Evolutionary conservation across 2,888 invertebrate species (phyloP).

Genomic region (Meteorus cinctellus): DNA sequence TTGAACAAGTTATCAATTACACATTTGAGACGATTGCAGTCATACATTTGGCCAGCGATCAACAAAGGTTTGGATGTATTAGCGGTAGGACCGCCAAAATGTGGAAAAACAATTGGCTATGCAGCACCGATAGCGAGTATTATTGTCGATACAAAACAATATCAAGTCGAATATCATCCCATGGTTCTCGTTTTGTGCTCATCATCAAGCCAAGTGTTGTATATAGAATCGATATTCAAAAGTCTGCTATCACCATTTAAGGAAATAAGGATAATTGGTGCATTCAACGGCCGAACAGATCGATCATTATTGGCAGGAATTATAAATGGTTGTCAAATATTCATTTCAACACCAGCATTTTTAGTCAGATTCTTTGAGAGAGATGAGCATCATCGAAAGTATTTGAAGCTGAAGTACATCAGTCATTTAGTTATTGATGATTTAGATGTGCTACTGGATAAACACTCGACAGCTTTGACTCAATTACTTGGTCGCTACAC

Average conservation of each 20-base stretch:
- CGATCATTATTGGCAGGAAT: conserved; percentile 62
- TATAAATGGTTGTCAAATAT: conserved; percentile 80
- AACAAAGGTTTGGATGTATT: conserved; percentile 80
- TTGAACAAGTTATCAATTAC: conserved; percentile 70
- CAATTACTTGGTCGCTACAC: conserved; percentile 46
- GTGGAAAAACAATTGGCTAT: conserved; percentile 84
- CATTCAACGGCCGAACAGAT: conserved; percentile 62
- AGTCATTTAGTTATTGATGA: conserved; percentile 83
- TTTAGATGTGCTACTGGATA: conserved; percentile 78
- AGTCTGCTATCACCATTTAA: conserved; percentile 53
- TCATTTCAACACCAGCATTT: conserved; percentile 81
- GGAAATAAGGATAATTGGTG: conserved; percentile 58
- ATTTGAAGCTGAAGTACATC: conserved; percentile 78
- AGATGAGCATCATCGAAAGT: conserved; percentile 66
- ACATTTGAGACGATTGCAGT: conserved; percentile 77
- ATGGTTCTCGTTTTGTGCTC: conserved; percentile 80
- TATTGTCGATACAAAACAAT: conserved; percentile 66
- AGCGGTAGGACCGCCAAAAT: conserved; percentile 77
- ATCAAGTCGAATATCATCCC: conserved; percentile 75
- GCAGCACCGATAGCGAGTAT: conserved; percentile 80
- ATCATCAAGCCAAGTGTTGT: conserved; percentile 65
- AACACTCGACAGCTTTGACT: conserved; percentile 72
- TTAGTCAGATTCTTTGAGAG: conserved; percentile 74
- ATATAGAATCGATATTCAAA: conserved; percentile 53
- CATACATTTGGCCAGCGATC: conserved; percentile 82